Conservation (phyloP, 2,888 invertebrate species). For the Tetanocera ferruginea region DNA sequence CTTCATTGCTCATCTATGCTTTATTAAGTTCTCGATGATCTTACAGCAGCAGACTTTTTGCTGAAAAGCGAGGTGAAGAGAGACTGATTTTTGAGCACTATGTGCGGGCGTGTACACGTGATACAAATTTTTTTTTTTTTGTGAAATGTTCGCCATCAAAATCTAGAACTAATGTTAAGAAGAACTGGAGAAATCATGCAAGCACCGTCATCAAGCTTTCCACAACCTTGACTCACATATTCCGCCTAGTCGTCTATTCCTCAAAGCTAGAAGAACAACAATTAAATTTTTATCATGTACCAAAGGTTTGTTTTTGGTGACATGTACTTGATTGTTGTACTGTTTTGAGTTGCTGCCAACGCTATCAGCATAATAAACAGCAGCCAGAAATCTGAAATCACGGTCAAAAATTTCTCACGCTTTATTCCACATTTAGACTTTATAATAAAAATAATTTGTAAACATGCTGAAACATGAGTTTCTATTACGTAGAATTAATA, state of each 20-base stretch:
- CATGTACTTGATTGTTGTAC: conserved; percentile 5
- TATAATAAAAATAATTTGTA: conserved; percentile 47
- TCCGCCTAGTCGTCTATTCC: neutral
- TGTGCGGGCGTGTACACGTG: too few species aligned
- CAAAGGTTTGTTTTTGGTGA: neutral
- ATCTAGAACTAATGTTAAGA: too few species aligned
- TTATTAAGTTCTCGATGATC: too few species aligned
- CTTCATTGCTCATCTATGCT: too few species aligned
- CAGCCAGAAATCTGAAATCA: conserved; percentile 42
- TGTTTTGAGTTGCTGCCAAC: neutral
- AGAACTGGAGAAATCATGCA: too few species aligned
- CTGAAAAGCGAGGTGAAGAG: too few species aligned
- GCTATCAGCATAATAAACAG: conserved; percentile 37
- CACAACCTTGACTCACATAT: conserved; percentile 5
- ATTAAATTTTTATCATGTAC: neutral
- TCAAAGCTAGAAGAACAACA: neutral
- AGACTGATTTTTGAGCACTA: too few species aligned
- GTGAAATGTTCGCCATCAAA: too few species aligned
- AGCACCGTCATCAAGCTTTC: neutral
- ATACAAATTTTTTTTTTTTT: too few species aligned
- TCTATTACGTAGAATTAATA: conserved; percentile 44
- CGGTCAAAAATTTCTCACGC: conserved; percentile 54
- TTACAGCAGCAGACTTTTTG: too few species aligned
- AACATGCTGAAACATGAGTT: conserved; percentile 50
- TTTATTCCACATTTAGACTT: conserved; percentile 42